Base-by-base conservation (phyloP, 2,888 invertebrate species). In the Ophonus ardosiacus region DNA sequence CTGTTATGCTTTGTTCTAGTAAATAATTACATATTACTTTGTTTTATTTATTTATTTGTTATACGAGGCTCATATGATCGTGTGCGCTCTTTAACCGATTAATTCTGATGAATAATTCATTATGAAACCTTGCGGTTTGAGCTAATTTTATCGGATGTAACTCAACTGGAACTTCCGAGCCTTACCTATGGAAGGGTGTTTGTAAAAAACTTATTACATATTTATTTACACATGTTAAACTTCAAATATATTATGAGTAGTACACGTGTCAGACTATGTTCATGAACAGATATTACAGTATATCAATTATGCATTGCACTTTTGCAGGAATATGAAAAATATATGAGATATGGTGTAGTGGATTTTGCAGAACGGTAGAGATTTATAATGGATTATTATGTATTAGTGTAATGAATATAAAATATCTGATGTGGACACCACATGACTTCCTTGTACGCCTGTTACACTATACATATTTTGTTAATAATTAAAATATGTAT, bases 141-240 rank as follows among this genome's bases (percentile, higher is more conserved):
- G n/a, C n/a, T 68, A 68, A 68, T 68, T 68, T 68, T 31, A 68
- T 68, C 68, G 68, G 38, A 38, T 68, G 68, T 38, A 68, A 68
- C 38, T 15, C 68, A 31, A 38, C 31, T 38, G 24, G 31, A 13
- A 13, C 21, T 24, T 63, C 63, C 24, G 63, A 15, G n/a, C 68
- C 63, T 18, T 24, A 21, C 13, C 4, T 10, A 24, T 8, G n/a
- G 68, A 18, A 31, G 68, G 1, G 68, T 24, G 68, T 68, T 68
- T 38, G 38, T 38, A 68, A 68, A 68, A 68, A 68, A 68, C 68
- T 38, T 38, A 68, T 68, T 68, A 74, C 43, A 43, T 43, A 74
- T 74, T 68, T 43, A 74, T 74, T 68, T 74, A 43, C 71, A 74
- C 71, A 43, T 74, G 71, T 43, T 74, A 43, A 71, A 74, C 43